phyloP scores from a whole-genome alignment of 2,797 vertebrate genomes.

The Sus cebifrons region DNA sequence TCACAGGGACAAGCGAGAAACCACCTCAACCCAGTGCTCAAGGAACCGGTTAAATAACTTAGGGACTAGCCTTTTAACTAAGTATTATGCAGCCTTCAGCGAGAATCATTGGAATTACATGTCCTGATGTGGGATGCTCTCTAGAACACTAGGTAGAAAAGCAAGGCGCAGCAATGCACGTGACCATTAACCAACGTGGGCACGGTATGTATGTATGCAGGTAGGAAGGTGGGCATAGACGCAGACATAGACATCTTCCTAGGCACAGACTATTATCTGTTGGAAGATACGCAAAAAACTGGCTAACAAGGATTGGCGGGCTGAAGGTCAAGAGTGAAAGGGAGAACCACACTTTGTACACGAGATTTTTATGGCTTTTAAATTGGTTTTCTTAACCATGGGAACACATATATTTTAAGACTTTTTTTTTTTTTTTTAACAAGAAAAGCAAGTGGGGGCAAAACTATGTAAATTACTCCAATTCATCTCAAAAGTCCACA shows the following conservation, averaged over 20 bases:
- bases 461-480: neutral
- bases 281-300: neutral
- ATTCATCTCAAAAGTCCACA: neutral
- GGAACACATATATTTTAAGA: neutral
- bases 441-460: neutral
- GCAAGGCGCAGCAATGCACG: neutral
- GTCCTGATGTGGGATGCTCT: neutral
- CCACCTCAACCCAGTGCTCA: neutral
- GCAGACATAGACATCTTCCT: rapidly evolving
- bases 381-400: neutral
- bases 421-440: neutral
- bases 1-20: neutral
- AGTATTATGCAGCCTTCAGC: neutral
- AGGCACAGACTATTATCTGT: neutral
- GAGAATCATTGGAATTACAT: neutral
- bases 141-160: neutral
- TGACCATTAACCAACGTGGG: neutral
- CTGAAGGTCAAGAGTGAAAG: neutral
- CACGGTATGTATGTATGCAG: rapidly evolving
- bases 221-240: neutral
- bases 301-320: neutral
- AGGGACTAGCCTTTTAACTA: neutral
- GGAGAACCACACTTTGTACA: neutral
- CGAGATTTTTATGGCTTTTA: neutral
- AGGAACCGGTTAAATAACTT: neutral